phyloP scores from a whole-genome alignment of 2,797 vertebrate genomes.

The Halcyon badia region DNA sequence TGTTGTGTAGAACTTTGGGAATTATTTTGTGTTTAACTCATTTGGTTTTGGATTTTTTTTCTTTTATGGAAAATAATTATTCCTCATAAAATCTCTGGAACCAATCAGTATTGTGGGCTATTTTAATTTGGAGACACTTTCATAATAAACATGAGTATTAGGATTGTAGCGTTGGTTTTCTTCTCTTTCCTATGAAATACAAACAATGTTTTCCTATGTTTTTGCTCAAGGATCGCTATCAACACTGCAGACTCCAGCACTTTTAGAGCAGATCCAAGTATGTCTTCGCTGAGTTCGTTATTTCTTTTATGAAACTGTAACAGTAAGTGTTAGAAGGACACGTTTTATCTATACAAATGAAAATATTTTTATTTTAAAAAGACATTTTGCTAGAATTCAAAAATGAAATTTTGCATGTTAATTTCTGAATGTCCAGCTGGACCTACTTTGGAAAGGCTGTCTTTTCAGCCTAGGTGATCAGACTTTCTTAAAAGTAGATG shows the following conservation, averaged over 20 bases:
- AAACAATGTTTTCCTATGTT: not conserved
- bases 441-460: not conserved
- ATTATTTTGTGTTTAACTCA: constrained; percentile 68
- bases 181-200: constrained; percentile 41
- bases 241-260: not conserved
- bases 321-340: not conserved
- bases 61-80: constrained; percentile 73
- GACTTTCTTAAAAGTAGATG: not conserved
- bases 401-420: not conserved
- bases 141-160: constrained; percentile 84
- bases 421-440: not conserved
- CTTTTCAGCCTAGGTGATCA: not conserved
- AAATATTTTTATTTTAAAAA: not conserved
- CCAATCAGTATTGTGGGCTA: constrained; percentile 76
- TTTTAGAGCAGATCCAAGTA: not conserved
- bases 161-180: constrained; percentile 50
- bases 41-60: constrained; percentile 2
- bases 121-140: constrained; percentile 84
- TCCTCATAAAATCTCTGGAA: constrained; percentile 78
- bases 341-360: not conserved
- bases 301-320: not conserved
- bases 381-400: not conserved
- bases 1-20: constrained; percentile 42
- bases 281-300: not conserved
- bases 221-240: not conserved